Evolutionary conservation across 2,888 invertebrate genomes (phyloP), one percentile per base, ranked within the genome.

Genomic region (Apocheima hispidaria): DNA sequence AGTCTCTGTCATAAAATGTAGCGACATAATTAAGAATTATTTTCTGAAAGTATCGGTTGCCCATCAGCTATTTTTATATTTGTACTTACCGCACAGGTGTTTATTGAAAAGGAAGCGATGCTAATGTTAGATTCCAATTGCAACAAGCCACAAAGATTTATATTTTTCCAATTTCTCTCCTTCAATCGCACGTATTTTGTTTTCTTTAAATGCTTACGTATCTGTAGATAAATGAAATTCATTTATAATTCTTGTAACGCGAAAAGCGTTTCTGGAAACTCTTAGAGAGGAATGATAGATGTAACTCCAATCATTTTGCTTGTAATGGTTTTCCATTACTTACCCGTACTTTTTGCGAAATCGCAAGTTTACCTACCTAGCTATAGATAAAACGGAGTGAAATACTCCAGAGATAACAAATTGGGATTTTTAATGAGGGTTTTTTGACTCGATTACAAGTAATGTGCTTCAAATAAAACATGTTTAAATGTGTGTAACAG

Each of bases 81-180:
- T 70, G 70, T 52, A 66, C 56, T 44, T 52, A 66, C 56, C 46
- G 58, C 51, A 65, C 68, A 70, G 71, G 71, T 74, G 63, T 66
- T 59, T 64, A 68, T 63, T 57, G 51, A 65, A 65, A 66, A 44
- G 63, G 63, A 69, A 68, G 57, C 60, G 40, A 44, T 63, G 60
- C 61, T 66, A 67, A 65, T 64, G 53, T 65, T 26, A 59, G 35
- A 63, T 70, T 48, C 38, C 18, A 12, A 62, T 59, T 51, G 59
- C 59, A 56, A 16, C 48, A 65, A 56, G 21, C 51, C 21, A 46
- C 23, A 40, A 48, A 33, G n/a, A 53, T 38, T 23, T 7, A 23
- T 28, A 4, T 41, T 14, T 40, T 10, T 28, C 10, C 41, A 50
- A 20, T 20, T 33, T 44, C 12, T 44, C 44, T 43, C 12, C 20